Conservation (phyloP, 2,113 vertebrate genomes). For the Heterotilapia buettikoferi region DNA sequence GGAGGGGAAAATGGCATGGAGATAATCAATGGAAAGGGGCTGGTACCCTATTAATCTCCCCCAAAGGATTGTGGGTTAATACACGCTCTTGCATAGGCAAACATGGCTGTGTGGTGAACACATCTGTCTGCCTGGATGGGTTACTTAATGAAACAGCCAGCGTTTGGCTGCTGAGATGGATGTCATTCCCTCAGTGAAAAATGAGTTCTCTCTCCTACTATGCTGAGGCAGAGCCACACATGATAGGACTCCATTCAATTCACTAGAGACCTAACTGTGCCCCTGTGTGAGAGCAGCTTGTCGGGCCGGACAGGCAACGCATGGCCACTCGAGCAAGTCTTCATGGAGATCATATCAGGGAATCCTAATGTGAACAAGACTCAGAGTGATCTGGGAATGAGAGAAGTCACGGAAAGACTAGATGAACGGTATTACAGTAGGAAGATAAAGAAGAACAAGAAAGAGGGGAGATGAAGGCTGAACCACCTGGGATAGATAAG, state of each 20-base stretch:
- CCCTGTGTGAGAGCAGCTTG: constrained; percentile 51
- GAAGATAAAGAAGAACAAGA: constrained; percentile 48
- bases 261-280: constrained; percentile 52
- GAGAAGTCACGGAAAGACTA: constrained; percentile 54
- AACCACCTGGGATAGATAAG: constrained; percentile 56
- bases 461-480: constrained; percentile 36
- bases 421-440: constrained; percentile 45
- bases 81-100: constrained; percentile 73
- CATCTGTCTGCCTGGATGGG: constrained; percentile 77
- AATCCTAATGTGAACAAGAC: constrained; percentile 70
- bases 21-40: constrained; percentile 77
- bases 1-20: constrained; percentile 65
- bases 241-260: constrained; percentile 62
- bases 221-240: constrained; percentile 47
- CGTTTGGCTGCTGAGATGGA: constrained; percentile 65
- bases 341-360: constrained; percentile 72
- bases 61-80: constrained; percentile 75
- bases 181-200: constrained; percentile 69
- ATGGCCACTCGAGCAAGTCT: constrained; percentile 68
- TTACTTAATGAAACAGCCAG: constrained; percentile 77
- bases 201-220: constrained; percentile 59
- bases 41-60: constrained; percentile 75
- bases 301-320: constrained; percentile 62
- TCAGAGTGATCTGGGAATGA: constrained; percentile 62
- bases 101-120: constrained; percentile 67